A percentile compares a stretch with the other conserved stretches of the same genome.
These are phyloP conservation scores for Ophiodon elongatus DNA, from an alignment of 2,113 vertebrate genomes.

Conservation along the genomic window DNA sequence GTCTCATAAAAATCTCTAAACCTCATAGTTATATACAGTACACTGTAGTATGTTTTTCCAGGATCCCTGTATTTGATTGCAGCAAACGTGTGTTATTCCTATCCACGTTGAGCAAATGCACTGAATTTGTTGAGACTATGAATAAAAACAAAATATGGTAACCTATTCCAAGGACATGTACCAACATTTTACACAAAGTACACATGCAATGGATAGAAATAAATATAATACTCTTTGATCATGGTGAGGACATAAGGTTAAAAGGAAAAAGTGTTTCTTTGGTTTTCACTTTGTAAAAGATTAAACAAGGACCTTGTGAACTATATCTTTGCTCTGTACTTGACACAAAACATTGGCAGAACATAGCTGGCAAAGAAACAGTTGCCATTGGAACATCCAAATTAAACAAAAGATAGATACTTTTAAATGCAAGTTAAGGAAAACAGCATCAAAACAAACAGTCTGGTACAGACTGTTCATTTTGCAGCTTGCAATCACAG, in stretches of 20 bases:
- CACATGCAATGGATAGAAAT: background rate
- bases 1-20: background rate
- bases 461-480: conserved; percentile 24
- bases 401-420: background rate
- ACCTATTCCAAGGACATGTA: background rate
- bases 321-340: background rate
- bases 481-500: conserved; percentile 54
- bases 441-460: conserved; percentile 5
- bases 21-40: background rate
- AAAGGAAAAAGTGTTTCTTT: background rate
- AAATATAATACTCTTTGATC: background rate
- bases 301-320: background rate
- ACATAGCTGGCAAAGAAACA: background rate
- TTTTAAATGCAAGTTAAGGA: conserved; percentile 9
- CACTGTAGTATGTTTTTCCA: background rate
- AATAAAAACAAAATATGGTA: background rate
- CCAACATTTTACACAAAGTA: background rate
- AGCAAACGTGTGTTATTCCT: background rate
- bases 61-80: background rate
- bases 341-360: background rate
- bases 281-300: background rate
- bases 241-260: background rate
- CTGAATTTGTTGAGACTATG: background rate
- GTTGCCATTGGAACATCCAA: background rate
- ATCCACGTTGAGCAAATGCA: background rate